Evolutionary conservation across 1,140 invertebrate species (phyloP).

Genomic region (Apis florea): DNA sequence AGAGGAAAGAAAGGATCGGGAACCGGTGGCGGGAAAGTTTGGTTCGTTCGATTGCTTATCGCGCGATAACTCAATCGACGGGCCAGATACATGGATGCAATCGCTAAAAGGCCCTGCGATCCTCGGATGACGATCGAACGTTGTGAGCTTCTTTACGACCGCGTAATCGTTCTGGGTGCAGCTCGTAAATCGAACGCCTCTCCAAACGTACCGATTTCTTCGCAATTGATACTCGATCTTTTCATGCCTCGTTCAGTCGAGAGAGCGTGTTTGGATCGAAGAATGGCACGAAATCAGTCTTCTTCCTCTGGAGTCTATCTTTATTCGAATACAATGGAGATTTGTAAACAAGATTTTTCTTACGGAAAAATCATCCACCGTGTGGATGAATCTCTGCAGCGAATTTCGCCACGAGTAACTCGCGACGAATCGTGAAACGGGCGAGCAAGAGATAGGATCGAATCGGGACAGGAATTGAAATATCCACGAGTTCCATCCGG

Average conservation of each 20-base stretch:
- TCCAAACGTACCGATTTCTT: not conserved
- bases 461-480: slow-evolving; percentile 11
- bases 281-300: not conserved
- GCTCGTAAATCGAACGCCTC: slow-evolving; percentile 31
- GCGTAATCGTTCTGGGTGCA: slow-evolving; percentile 3
- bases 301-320: no score
- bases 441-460: slow-evolving; percentile 51
- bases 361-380: not conserved
- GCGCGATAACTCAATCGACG: slow-evolving; percentile 61
- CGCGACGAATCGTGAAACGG: slow-evolving; percentile 16
- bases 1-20: slow-evolving; percentile 1
- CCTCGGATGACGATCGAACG: slow-evolving; percentile 32
- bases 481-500: slow-evolving; percentile 38
- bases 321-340: not conserved
- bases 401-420: slow-evolving; percentile 9
- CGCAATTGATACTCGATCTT: not conserved
- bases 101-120: slow-evolving; percentile 60
- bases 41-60: slow-evolving; percentile 58
- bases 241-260: not conserved
- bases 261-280: not conserved
- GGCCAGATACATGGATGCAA: slow-evolving; percentile 64
- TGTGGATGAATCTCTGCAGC: no score
- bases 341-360: not conserved
- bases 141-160: slow-evolving; percentile 37
- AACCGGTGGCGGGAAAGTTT: slow-evolving; percentile 52